Conservation (phyloP, 2,888 invertebrate species). For the Campopleginae sp. region DNA sequence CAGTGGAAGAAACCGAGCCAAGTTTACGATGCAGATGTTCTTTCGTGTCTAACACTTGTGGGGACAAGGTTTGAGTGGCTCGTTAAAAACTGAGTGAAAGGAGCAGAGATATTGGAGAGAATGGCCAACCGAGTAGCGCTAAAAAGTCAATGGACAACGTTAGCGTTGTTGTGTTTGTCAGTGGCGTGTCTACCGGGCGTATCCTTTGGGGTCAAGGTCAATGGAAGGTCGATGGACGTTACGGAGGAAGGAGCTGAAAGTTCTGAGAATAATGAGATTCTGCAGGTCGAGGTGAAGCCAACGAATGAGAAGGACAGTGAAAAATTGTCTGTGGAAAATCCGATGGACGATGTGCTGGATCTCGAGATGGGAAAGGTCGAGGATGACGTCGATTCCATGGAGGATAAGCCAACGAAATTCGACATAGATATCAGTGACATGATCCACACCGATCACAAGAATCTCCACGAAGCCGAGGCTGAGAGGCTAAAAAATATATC, state of each 20-base stretch:
- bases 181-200: conserved; percentile 70
- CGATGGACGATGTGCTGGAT: conserved; percentile 64
- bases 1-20: conserved; percentile 54
- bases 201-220: conserved; percentile 73
- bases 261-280: conserved; percentile 58
- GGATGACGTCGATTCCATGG: conserved; percentile 67
- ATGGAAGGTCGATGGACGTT: conserved; percentile 69
- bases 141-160: conserved; percentile 23
- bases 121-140: conserved; percentile 59
- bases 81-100: conserved; percentile 38
- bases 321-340: conserved; percentile 54
- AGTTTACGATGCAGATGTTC: conserved; percentile 63
- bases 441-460: conserved; percentile 79
- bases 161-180: conserved; percentile 70
- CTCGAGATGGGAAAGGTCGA: neutral
- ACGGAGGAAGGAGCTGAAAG: conserved; percentile 62
- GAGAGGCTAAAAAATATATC: conserved; percentile 83
- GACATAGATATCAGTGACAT: conserved; percentile 77
- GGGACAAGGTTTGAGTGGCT: conserved; percentile 46
- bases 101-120: conserved; percentile 56
- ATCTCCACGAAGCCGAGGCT: conserved; percentile 84
- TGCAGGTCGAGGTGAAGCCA: conserved; percentile 68
- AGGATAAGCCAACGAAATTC: conserved; percentile 79
- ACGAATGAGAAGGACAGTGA: conserved; percentile 57
- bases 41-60: conserved; percentile 48